phyloP scores from a whole-genome alignment of 2,113 vertebrate species.

The Cervus canadensis region DNA sequence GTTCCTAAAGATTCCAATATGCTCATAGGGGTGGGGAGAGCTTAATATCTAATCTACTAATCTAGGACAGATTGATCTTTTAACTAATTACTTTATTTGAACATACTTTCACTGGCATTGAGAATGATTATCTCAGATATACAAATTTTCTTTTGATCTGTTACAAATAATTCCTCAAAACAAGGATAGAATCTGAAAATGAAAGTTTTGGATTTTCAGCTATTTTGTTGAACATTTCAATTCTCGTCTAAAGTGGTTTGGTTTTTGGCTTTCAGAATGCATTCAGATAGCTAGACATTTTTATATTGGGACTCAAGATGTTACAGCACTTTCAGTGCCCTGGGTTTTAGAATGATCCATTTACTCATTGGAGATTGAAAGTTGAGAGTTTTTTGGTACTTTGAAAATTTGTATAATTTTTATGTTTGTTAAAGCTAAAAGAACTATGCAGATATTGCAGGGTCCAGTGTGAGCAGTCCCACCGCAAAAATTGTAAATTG shows the following conservation, averaged over 20 bases:
- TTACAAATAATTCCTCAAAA: not conserved
- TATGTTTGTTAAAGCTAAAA: constrained; percentile 7
- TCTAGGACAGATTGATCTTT: not conserved
- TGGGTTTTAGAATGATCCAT: not conserved
- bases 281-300: not conserved
- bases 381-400: not conserved
- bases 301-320: not conserved
- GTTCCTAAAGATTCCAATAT: not conserved
- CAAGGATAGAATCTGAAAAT: not conserved
- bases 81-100: not conserved
- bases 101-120: not conserved
- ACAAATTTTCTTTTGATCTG: not conserved
- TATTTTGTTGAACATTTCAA: not conserved
- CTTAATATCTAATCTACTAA: not conserved
- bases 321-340: not conserved
- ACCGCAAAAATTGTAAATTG: not conserved
- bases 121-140: not conserved
- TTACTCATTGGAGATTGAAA: not conserved
- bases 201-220: not conserved
- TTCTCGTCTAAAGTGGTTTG: not conserved
- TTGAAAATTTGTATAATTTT: not conserved
- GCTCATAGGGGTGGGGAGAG: not conserved
- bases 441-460: not conserved
- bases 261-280: not conserved
- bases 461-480: not conserved